phyloP scores from a whole-genome alignment of 2,113 vertebrate species.

The Uropsilus gracilis region DNA sequence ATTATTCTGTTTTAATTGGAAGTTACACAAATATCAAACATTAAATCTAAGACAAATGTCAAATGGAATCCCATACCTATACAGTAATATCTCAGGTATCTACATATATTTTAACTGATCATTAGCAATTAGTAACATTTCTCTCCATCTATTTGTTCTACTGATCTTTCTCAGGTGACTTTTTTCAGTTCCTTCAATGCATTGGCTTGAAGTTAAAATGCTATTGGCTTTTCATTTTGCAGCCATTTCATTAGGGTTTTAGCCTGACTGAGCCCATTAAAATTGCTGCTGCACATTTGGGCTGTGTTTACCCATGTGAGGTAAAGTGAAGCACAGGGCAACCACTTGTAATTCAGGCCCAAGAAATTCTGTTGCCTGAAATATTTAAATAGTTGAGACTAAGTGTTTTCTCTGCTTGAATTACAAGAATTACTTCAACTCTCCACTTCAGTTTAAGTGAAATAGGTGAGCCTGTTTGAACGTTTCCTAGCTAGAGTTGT shows the following conservation, averaged over 20 bases:
- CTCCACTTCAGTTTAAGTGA: conserved; percentile 16
- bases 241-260: conserved; percentile 50
- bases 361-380: conserved; percentile 38
- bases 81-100: not conserved
- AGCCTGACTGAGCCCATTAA: conserved; percentile 7
- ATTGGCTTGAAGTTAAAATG: conserved; percentile 30
- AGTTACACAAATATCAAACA: conserved; percentile 63
- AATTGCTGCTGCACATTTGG: not conserved
- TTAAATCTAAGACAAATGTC: conserved; percentile 73
- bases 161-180: conserved; percentile 44
- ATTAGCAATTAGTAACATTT: conserved; percentile 38
- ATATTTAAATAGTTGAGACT: conserved; percentile 58
- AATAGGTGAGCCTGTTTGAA: not conserved
- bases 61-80: conserved; percentile 24
- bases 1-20: conserved; percentile 67
- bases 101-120: not conserved
- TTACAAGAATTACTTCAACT: conserved; percentile 43
- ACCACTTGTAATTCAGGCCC: conserved; percentile 13
- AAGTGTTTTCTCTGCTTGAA: conserved; percentile 53
- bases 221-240: conserved; percentile 25
- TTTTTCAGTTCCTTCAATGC: conserved; percentile 14
- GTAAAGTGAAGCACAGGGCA: not conserved
- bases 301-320: conserved; percentile 42
- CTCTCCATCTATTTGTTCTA: conserved; percentile 24
- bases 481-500: not conserved